Evolutionary conservation across 2,888 invertebrate species (phyloP).

Genomic region (Limnephilus rhombicus): DNA sequence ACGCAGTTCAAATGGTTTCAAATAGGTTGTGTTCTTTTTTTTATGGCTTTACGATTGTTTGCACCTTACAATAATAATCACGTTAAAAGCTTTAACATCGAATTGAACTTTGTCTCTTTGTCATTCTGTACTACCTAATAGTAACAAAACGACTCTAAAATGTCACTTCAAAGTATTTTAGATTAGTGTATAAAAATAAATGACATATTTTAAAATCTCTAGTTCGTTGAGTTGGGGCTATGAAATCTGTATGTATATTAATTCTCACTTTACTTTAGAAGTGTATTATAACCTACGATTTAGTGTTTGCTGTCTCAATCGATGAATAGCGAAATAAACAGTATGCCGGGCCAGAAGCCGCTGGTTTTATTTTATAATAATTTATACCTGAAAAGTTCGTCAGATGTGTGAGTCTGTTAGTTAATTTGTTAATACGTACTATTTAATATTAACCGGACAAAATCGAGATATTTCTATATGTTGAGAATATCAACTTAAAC

Average conservation of each 20-base stretch:
- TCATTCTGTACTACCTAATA: not conserved
- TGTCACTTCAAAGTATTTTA: not conserved
- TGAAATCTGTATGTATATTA: not conserved
- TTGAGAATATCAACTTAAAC: not conserved
- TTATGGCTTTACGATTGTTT: slow-evolving; percentile 3
- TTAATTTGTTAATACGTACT: not conserved
- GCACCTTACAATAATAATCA: slow-evolving; percentile 2
- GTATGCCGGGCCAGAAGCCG: not conserved
- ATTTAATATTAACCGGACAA: not conserved
- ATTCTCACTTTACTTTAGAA: not conserved
- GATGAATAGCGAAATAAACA: not conserved
- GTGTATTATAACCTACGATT: not conserved
- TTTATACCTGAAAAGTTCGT: not conserved
- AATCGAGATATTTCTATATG: not conserved
- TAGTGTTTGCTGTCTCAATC: not conserved
- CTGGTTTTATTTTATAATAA: not conserved
- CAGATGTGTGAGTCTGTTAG: not conserved
- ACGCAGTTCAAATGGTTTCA: slow-evolving; percentile 3
- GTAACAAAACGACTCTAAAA: not conserved
- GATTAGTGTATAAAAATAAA: not conserved
- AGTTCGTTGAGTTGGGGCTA: not conserved
- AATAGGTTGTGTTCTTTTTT: not conserved
- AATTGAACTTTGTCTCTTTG: not conserved
- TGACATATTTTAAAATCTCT: not conserved
- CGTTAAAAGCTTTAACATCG: slow-evolving; percentile 1